Percentiles rank a stretch among this genome's conserved stretches.
These are phyloP conservation scores for Thunnus albacares DNA, from an alignment of 2,797 vertebrate species.

Conservation along the genomic window DNA sequence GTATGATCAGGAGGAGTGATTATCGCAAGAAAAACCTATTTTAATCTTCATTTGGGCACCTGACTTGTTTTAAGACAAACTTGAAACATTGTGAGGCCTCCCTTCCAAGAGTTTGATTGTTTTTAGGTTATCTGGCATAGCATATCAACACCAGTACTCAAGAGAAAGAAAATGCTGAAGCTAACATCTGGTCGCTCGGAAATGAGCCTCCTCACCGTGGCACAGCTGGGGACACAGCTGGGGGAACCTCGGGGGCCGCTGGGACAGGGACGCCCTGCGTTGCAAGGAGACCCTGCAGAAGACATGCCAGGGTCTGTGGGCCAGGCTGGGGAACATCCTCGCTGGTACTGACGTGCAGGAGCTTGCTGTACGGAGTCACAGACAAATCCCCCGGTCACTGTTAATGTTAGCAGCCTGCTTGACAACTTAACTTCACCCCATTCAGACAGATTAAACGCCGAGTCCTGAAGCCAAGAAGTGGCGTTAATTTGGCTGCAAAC, in stretches of 20 bases:
- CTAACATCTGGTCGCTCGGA: background rate
- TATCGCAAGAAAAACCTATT: too few relatives aligned
- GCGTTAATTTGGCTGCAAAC: background rate
- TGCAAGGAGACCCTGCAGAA: conserved; percentile 85
- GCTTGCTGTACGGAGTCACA: conserved; percentile 56
- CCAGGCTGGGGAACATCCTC: conserved; percentile 88
- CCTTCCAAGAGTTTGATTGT: background rate
- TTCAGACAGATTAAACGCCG: conserved; percentile 49
- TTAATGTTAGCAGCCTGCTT: conserved; percentile 31
- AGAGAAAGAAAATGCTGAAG: background rate
- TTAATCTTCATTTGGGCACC: background rate
- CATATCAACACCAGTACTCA: background rate
- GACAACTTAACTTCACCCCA: conserved; percentile 32
- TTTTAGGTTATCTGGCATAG: too few relatives aligned
- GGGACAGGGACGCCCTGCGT: conserved; percentile 74
- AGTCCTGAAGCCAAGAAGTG: conserved; percentile 1
- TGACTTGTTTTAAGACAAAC: background rate
- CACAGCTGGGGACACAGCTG: conserved; percentile 69
- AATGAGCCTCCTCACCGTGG: conserved; percentile 74
- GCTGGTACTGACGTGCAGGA: conserved; percentile 61
- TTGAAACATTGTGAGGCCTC: too few relatives aligned
- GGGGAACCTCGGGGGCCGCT: conserved; percentile 66
- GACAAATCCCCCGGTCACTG: conserved; percentile 27
- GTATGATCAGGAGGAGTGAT: too few relatives aligned
- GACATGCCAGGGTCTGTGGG: conserved; percentile 85